These are phyloP conservation scores for Alloplasta piceator DNA, from an alignment of 2,888 invertebrate species.

Conservation along the genomic window DNA sequence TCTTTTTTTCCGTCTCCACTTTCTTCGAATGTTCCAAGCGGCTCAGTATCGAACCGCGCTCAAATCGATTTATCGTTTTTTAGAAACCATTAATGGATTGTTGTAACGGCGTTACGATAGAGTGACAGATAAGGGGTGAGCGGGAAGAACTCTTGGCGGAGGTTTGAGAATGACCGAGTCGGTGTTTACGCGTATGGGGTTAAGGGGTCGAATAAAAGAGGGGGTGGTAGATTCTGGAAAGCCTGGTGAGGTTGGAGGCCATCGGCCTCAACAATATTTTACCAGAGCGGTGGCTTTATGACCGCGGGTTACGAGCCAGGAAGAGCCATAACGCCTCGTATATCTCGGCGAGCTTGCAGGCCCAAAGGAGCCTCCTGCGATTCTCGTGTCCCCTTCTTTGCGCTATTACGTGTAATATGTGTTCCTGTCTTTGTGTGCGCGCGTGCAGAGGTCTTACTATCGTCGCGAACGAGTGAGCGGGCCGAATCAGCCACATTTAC, in stretches of 20 bases:
- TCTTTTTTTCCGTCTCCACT: conserved; percentile 6
- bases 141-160: conserved; percentile 40
- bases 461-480: conserved; percentile 51
- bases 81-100: conserved; percentile 81
- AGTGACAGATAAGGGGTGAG: conserved; percentile 73
- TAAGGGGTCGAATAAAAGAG: conserved; percentile 52
- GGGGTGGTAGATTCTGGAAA: conserved; percentile 37
- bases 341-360: conserved; percentile 65
- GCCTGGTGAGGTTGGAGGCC: conserved; percentile 60
- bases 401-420: conserved; percentile 49
- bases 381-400: conserved; percentile 68
- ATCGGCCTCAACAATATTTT: conserved; percentile 79
- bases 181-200: conserved; percentile 19
- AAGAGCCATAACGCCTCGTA: conserved; percentile 82
- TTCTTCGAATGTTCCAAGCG: conserved; percentile 15
- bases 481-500: no score
- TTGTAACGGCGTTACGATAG: conserved; percentile 81
- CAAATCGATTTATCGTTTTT: conserved; percentile 75
- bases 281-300: conserved; percentile 82
- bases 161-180: conserved; percentile 11
- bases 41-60: conserved; percentile 10
- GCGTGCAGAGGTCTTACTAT: conserved; percentile 27
- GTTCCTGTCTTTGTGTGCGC: not conserved
- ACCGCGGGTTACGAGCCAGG: conserved; percentile 82
- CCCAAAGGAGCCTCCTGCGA: conserved; percentile 49